Conservation (phyloP, 2,888 invertebrate species). For the Rhodophaea formosa region DNA sequence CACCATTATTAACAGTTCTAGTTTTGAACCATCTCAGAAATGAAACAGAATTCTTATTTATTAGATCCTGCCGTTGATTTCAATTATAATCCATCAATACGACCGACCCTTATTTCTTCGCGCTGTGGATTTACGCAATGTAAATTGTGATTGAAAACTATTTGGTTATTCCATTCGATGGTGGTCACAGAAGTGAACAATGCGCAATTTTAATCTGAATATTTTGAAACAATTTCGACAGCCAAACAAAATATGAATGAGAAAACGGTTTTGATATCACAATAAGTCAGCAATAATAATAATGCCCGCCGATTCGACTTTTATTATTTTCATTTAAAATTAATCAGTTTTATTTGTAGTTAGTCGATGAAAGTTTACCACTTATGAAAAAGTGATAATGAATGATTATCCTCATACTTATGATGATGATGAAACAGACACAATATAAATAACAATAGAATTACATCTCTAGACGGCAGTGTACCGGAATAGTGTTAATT, state of each 20-base stretch:
- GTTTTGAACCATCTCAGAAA: too few species aligned
- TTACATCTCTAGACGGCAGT: too few species aligned
- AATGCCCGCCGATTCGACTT: not conserved
- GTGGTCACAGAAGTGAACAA: not conserved
- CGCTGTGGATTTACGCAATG: slow-evolving; percentile 1
- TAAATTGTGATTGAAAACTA: slow-evolving; percentile 2
- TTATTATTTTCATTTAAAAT: too few species aligned
- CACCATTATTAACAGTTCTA: too few species aligned
- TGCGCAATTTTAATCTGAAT: not conserved
- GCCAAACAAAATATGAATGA: not conserved
- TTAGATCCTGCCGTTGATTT: not conserved
- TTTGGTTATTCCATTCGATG: not conserved
- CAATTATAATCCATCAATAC: not conserved
- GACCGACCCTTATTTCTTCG: not conserved
- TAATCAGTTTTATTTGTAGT: too few species aligned
- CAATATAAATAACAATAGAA: too few species aligned
- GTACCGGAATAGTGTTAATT: too few species aligned
- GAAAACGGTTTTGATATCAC: not conserved
- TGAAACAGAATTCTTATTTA: too few species aligned
- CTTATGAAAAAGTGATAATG: too few species aligned
- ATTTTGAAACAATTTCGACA: not conserved
- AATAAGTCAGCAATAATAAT: not conserved
- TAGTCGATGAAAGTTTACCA: too few species aligned
- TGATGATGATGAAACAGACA: too few species aligned
- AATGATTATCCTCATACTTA: too few species aligned